Evolutionary conservation across 1,140 invertebrate genomes (phyloP), one percentile per base, ranked within the genome.

Genomic region (Chelonus insularis): DNA sequence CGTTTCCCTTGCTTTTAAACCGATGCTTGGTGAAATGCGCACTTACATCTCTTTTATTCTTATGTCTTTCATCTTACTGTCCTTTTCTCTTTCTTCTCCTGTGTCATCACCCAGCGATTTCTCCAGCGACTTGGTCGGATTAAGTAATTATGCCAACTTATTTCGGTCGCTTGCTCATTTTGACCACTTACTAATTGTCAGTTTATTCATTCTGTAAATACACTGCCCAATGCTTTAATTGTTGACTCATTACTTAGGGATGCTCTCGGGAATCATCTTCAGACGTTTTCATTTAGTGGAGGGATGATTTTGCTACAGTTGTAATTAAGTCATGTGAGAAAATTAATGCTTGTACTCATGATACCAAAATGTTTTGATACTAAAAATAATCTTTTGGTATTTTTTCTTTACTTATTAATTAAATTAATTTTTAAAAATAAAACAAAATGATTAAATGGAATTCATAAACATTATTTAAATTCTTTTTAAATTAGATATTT

Each of bases 81-180:
- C 7, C 8, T 7, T 29, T 29, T 45, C 14, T 29, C 52, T 25
- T 37, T 29, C 34, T 51, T 16, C 29, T 37, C 29, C 41, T 48
- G 14, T 25, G 12, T 37, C 14, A 16, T 48, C 32, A 36, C 32
- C 43, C 5, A 6, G 14, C 43, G 14, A 29, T 29, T 23, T n/a
- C 51, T 5, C 20, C 51, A 45, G 45, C 54, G 39, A 51, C 37
- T 16, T 23, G 59, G 32, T 18, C 34, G 60, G 60, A 67, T 67
- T 67, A 67, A 67, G 60, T 62, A 67, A 63, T 67, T 64, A 64
- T 58, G 21, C 57, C 62, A 48, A 48, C 39, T 58, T 63, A 66
- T 63, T 66, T 63, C 52, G 50, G 62, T 58, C 58, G 60, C 29
- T 62, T 63, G 59, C 58, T 66, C 62, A 66, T 63, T 63, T 59